These are phyloP conservation scores for Bombus balteatus DNA, from an alignment of 1,140 invertebrate species.

Conservation along the genomic window DNA sequence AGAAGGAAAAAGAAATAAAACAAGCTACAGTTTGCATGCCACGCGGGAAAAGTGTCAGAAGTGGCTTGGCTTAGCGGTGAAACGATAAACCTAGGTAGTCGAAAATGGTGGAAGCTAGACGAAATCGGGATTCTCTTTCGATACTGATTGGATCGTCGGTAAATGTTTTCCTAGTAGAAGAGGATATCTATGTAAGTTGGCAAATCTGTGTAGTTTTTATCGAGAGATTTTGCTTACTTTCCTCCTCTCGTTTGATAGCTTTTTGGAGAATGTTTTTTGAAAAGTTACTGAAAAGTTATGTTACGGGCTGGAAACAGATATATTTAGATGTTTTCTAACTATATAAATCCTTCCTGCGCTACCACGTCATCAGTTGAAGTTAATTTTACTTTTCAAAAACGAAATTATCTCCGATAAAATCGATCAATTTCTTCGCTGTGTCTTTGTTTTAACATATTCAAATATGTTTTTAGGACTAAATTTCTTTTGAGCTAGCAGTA, in stretches of 20 bases:
- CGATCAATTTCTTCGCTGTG: too few species aligned
- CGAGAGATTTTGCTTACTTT: neutral
- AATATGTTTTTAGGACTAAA: too few species aligned
- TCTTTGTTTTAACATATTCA: too few species aligned
- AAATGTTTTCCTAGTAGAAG: neutral
- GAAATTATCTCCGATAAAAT: too few species aligned
- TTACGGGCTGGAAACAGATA: neutral
- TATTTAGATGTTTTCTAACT: neutral
- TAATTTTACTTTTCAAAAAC: too few species aligned
- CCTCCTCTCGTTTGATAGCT: neutral
- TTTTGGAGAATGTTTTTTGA: neutral
- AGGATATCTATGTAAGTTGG: neutral
- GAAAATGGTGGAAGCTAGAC: neutral
- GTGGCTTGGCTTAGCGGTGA: neutral
- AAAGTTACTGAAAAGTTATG: too few species aligned
- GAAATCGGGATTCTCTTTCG: neutral
- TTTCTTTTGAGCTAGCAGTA: too few species aligned
- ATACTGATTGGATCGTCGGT: neutral
- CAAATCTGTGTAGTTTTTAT: neutral
- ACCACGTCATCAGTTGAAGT: too few species aligned
- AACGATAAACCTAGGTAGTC: neutral
- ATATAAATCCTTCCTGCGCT: too few species aligned
- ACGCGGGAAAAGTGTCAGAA: neutral
- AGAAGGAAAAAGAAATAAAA: neutral
- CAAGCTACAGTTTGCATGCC: neutral